Conservation (phyloP, 2,888 invertebrate genomes). For the Cheilosia variabilis region DNA sequence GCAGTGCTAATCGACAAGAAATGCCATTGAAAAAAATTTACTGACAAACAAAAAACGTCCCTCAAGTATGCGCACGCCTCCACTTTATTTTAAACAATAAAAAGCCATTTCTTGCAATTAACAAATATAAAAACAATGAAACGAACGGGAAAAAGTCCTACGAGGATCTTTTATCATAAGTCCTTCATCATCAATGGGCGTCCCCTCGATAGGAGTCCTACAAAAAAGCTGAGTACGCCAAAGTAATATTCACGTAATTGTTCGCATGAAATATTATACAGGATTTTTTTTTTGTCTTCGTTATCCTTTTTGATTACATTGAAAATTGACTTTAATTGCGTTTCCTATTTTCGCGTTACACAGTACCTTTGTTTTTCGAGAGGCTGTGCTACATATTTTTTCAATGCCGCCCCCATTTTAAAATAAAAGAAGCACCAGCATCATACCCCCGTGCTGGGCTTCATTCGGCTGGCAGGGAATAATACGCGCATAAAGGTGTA, state of each 20-base stretch:
- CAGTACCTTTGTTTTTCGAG: constrained; percentile 3
- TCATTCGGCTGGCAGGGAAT: constrained; percentile 15
- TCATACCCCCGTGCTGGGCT: neutral
- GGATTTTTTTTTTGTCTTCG: constrained; percentile 38
- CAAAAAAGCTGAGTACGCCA: constrained; percentile 38
- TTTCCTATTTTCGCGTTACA: constrained; percentile 35
- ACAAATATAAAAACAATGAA: constrained; percentile 37
- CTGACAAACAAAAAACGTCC: constrained; percentile 28
- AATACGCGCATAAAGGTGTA: constrained; percentile 9
- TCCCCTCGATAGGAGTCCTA: constrained; percentile 30
- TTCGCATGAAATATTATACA: constrained; percentile 57
- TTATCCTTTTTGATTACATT: constrained; percentile 56
- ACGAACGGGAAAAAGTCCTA: constrained; percentile 7
- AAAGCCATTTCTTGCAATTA: constrained; percentile 46
- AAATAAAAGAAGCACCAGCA: constrained; percentile 1
- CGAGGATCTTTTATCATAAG: constrained; percentile 43
- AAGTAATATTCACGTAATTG: constrained; percentile 66
- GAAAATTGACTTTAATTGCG: constrained; percentile 67
- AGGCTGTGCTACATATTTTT: neutral
- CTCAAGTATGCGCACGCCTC: constrained; percentile 44
- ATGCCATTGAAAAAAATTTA: constrained; percentile 50
- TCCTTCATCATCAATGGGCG: constrained; percentile 53
- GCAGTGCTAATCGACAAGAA: constrained; percentile 23
- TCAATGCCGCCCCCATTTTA: neutral
- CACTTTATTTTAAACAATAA: constrained; percentile 48